Evolutionary conservation across 2,888 invertebrate genomes (phyloP), one percentile per base, ranked within the genome.

Genomic region (Teleogryllus oceanicus): DNA sequence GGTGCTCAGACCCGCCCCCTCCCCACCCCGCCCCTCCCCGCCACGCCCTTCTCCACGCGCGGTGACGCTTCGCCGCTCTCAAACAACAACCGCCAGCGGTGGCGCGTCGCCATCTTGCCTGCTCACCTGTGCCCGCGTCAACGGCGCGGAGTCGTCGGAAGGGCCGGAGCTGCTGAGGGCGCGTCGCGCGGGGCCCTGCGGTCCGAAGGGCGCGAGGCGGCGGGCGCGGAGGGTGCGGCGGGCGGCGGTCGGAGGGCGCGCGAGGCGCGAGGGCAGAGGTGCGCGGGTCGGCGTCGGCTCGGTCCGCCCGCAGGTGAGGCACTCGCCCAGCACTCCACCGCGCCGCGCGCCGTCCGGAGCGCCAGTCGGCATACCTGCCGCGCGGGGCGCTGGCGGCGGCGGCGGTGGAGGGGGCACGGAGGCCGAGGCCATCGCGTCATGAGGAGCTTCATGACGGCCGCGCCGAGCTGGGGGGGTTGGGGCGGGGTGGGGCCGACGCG

Each of bases 331-430:
- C 62, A 13, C 62, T 13, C 16, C 11, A 4, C 62, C 16, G 62
- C n/a, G 16, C n/a, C 62, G 13, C 16, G 62, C 62, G 62, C 62
- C 16, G 62, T n/a, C 16, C 62, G 62, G 16, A 1, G 5, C n/a
- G 62, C 16, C 62, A 62, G 62, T 62, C 62, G 62, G 62, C 62
- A 62, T 62, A 62, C 62, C 62, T 62, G 62, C 62, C 62, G 16
- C 62, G 62, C 62, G 62, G 62, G 62, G 62, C 62, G 62, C 62
- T 62, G 16, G 62, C n/a, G 62, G 16, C 16, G 8, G 16, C 13
- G n/a, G 16, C 11, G n/a, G 18, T 62, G 62, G 62, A 62, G n/a
- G 62, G 62, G 62, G 62, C 1, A 8, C 13, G n/a, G 62, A 62
- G 62, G 62, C 13, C 13, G 62, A 37, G 37, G 37, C 37, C 37